phyloP scores from a whole-genome alignment of 2,888 invertebrate genomes.

The Zelleria hepariella region DNA sequence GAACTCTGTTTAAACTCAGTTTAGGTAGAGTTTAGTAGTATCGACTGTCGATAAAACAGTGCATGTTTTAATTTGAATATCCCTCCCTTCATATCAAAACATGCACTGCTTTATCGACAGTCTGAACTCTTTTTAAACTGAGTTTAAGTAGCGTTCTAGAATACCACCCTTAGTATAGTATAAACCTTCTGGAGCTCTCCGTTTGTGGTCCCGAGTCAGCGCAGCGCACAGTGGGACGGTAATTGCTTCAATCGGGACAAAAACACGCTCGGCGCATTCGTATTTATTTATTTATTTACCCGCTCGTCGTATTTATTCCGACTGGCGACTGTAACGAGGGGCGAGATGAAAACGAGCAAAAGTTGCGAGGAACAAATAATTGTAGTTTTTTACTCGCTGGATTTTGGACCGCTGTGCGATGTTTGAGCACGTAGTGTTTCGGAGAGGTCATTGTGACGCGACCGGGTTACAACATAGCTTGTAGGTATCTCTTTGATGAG shows the following conservation, averaged over 20 bases:
- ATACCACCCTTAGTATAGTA: too few species aligned
- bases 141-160: too few species aligned
- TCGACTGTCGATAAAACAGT: too few species aligned
- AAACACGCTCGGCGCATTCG: conserved; percentile 47
- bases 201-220: conserved; percentile 3
- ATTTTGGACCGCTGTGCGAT: not conserved
- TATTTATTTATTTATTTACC: conserved; percentile 68
- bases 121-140: too few species aligned
- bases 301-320: conserved; percentile 35
- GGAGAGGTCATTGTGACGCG: not conserved
- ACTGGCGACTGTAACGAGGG: conserved; percentile 45
- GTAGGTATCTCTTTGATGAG: too few species aligned
- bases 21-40: too few species aligned
- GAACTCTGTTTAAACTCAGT: too few species aligned
- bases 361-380: not conserved
- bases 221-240: conserved; percentile 16
- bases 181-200: not conserved
- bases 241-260: conserved; percentile 60
- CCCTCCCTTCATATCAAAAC: too few species aligned
- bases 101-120: too few species aligned
- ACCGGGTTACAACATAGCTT: not conserved
- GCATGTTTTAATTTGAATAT: too few species aligned
- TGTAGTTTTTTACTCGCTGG: not conserved
- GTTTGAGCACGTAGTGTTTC: not conserved
- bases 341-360: not conserved